A percentile compares a stretch with the other conserved stretches of the same genome.
These are phyloP conservation scores for Apeltes quadracus DNA, from an alignment of 2,113 vertebrate species.

Conservation along the genomic window DNA sequence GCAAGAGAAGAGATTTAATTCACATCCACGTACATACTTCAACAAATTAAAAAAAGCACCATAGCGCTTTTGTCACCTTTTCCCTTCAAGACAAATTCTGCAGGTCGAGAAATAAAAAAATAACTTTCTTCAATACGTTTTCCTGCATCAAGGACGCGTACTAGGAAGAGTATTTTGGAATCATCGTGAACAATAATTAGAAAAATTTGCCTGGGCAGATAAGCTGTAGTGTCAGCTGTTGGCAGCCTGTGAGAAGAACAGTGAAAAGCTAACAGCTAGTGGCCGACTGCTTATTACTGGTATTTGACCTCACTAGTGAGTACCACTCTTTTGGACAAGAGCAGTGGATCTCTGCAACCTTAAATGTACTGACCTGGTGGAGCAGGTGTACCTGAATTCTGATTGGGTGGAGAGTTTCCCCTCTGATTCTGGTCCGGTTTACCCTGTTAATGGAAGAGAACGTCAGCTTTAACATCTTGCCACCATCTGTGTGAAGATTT, in stretches of 20 bases:
- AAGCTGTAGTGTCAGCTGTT: too few species aligned
- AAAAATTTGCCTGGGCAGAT: not conserved
- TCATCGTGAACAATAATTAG: not conserved
- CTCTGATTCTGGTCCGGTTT: slow-evolving; percentile 92
- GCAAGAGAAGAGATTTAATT: not conserved
- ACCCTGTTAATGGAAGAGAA: slow-evolving; percentile 74
- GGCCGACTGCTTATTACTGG: not conserved
- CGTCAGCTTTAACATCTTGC: not conserved
- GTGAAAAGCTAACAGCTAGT: too few species aligned
- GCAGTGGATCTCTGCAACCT: not conserved
- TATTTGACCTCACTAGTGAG: not conserved
- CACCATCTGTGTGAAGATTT: not conserved
- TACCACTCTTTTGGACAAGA: not conserved
- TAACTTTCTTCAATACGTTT: not conserved
- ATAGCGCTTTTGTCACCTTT: not conserved
- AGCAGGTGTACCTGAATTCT: slow-evolving; percentile 88
- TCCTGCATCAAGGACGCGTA: not conserved
- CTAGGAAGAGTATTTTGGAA: not conserved
- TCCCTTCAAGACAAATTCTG: not conserved
- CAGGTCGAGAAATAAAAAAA: not conserved
- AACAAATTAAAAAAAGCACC: not conserved
- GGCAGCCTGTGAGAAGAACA: too few species aligned
- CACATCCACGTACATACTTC: not conserved
- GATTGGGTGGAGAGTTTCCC: slow-evolving; percentile 87
- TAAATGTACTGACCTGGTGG: slow-evolving; percentile 83